Conservation (phyloP, 2,113 vertebrate species). For the Indicator indicator region DNA sequence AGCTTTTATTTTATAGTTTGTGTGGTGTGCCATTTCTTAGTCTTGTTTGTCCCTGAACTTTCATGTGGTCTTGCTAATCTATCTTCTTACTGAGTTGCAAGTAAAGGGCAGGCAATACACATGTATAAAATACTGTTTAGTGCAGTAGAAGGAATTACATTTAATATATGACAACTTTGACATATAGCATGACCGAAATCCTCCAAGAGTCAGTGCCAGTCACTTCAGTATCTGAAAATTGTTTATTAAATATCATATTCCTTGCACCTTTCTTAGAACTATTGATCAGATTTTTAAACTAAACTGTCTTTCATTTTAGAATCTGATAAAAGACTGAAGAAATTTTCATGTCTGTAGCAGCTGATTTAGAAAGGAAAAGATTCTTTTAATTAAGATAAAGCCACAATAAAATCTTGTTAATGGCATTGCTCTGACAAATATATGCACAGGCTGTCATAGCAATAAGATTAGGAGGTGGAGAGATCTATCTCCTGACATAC, state of each 20-base stretch:
- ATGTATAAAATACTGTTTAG: background rate
- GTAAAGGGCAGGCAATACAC: background rate
- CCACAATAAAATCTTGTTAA: background rate
- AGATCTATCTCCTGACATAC: background rate
- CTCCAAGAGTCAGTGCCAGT: background rate
- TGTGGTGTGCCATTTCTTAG: background rate
- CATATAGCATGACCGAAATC: background rate
- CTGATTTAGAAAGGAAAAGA: background rate
- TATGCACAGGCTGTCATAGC: background rate
- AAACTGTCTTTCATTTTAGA: background rate
- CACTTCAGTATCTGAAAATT: background rate
- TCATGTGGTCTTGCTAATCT: background rate
- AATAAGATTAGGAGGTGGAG: background rate
- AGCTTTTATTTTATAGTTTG: background rate
- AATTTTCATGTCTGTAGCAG: background rate
- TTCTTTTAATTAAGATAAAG: conserved; percentile 9
- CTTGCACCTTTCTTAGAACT: background rate
- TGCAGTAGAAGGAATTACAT: background rate
- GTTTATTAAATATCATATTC: background rate
- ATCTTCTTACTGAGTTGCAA: background rate
- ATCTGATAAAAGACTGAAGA: background rate
- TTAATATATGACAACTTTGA: background rate
- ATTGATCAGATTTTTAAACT: background rate
- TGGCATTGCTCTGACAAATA: background rate
- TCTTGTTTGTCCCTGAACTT: background rate